A percentile compares a stretch with the other conserved stretches of the same genome.
Evolutionary conservation across 1,140 invertebrate genomes (phyloP).

Genomic region (Bombus superbus): DNA sequence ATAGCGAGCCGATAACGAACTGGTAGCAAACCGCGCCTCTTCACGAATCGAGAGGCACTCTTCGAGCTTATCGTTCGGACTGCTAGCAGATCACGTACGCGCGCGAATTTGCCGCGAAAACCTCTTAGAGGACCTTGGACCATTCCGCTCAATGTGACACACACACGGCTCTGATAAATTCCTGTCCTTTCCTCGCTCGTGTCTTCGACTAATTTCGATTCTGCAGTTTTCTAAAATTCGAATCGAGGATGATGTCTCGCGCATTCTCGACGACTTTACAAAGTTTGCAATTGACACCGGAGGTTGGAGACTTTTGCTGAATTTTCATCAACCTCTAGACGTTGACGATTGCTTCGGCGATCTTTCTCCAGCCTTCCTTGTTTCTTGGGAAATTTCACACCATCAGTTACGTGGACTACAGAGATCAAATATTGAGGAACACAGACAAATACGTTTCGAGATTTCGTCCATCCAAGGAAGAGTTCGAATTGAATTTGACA

Average conservation of each 20-base stretch:
- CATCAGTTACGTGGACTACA: not conserved
- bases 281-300: not conserved
- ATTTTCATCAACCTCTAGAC: not conserved
- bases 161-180: conserved; percentile 24
- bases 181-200: too few relatives aligned
- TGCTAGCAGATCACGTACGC: conserved; percentile 50
- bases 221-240: too few relatives aligned
- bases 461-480: too few relatives aligned
- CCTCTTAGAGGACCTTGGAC: conserved; percentile 64
- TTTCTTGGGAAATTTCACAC: not conserved
- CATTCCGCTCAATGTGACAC: conserved; percentile 52
- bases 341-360: not conserved
- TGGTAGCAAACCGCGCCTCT: conserved; percentile 9
- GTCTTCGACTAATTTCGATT: not conserved
- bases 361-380: not conserved
- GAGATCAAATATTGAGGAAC: not conserved
- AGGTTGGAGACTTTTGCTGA: not conserved
- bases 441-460: too few relatives aligned
- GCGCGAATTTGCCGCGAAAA: not conserved
- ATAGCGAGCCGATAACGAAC: conserved; percentile 9
- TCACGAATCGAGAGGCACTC: conserved; percentile 4
- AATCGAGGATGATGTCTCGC: not conserved
- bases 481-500: not conserved
- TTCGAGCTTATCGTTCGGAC: conserved; percentile 66
- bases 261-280: not conserved